Evolutionary conservation across 2,113 vertebrate genomes (phyloP).

Genomic region (Notarius lentiginosus): DNA sequence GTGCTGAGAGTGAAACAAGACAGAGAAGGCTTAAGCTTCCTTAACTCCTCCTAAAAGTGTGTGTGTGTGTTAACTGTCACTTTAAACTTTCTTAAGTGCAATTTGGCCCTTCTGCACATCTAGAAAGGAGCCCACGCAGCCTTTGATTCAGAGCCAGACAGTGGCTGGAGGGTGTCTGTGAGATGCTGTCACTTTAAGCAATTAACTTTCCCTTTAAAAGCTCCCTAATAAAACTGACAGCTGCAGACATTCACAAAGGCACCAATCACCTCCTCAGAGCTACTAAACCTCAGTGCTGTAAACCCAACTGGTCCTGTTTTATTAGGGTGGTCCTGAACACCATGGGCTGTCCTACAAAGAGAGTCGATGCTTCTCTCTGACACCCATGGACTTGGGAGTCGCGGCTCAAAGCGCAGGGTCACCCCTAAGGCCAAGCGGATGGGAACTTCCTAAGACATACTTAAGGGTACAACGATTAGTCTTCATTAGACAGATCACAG

Average conservation of each 20-base stretch:
- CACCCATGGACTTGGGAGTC: conserved; percentile 42
- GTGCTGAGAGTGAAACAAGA: conserved; percentile 30
- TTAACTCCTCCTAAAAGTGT: neutral
- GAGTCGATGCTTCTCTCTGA: conserved; percentile 32
- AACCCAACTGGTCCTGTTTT: conserved; percentile 62
- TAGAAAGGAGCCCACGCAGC: conserved; percentile 34
- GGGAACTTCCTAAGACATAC: neutral
- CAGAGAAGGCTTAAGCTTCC: neutral
- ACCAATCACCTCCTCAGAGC: conserved; percentile 72
- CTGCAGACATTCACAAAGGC: conserved; percentile 73
- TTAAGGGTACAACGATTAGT: neutral
- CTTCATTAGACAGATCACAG: neutral
- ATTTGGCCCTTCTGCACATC: conserved; percentile 42
- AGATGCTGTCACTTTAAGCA: conserved; percentile 76
- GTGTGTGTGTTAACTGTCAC: conserved; percentile 38
- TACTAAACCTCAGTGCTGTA: conserved; percentile 74
- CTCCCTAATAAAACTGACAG: conserved; percentile 80
- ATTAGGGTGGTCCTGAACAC: conserved; percentile 55
- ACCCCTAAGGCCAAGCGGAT: neutral
- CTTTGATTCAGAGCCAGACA: conserved; percentile 52
- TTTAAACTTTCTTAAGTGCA: conserved; percentile 46
- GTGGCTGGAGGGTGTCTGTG: conserved; percentile 54
- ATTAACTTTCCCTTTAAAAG: conserved; percentile 78
- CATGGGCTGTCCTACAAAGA: conserved; percentile 26
- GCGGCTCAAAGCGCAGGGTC: conserved; percentile 18